Conservation (phyloP, 2,113 vertebrate genomes). For the Melanocharis versteri region DNA sequence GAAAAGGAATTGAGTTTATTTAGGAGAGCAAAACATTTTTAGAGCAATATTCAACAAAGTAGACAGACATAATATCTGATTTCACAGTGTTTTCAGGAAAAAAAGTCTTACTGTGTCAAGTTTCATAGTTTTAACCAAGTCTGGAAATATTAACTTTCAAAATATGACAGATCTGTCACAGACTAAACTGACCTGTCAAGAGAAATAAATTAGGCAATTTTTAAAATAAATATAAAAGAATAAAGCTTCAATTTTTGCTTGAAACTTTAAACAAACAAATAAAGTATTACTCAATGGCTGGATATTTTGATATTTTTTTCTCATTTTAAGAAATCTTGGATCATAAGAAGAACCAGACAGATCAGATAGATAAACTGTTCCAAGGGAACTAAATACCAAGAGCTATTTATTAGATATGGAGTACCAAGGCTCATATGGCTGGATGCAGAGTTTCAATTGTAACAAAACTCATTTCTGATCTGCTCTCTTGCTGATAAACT, state of each 20-base stretch:
- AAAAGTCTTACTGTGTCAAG: neutral
- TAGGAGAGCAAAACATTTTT: neutral
- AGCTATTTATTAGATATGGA: conserved; percentile 43
- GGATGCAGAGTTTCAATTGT: conserved; percentile 6
- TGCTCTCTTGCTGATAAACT: conserved; percentile 69
- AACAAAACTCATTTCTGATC: conserved; percentile 66
- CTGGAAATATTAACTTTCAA: neutral
- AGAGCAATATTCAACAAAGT: neutral
- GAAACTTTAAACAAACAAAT: neutral
- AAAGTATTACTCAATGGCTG: neutral
- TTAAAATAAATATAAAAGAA: neutral
- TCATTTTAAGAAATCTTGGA: neutral
- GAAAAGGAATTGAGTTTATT: neutral
- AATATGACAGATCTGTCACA: neutral
- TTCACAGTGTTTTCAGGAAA: neutral
- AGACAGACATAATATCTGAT: neutral
- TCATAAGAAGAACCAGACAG: neutral
- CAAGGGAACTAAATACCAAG: neutral
- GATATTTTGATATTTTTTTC: neutral
- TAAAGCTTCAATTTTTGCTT: neutral
- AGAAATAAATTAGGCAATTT: conserved; percentile 5
- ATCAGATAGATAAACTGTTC: conserved; percentile 7
- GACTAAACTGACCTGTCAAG: neutral
- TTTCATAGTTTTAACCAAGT: neutral
- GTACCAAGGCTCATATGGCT: neutral